These are phyloP conservation scores for Ptychochromis oligacanthus DNA, from an alignment of 2,113 vertebrate species.

Conservation along the genomic window DNA sequence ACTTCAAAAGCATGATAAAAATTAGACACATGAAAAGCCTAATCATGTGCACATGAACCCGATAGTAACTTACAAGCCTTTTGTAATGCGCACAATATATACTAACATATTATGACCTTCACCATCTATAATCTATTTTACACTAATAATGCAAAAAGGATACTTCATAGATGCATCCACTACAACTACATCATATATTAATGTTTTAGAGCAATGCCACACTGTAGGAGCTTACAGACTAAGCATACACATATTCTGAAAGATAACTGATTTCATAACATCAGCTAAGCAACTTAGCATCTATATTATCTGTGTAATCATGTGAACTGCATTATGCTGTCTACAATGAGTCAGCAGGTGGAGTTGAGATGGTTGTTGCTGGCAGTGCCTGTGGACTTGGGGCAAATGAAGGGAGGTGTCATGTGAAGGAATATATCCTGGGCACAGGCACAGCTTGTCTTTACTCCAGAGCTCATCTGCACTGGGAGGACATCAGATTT, in stretches of 20 bases:
- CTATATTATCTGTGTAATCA: constrained; percentile 43
- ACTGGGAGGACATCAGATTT: constrained; percentile 56
- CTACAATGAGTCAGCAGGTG: constrained; percentile 63
- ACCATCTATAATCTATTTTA: constrained; percentile 20
- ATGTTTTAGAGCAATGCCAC: neutral
- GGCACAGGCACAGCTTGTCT: constrained; percentile 50
- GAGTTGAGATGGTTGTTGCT: constrained; percentile 56
- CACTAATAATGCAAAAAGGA: neutral
- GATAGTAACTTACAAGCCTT: constrained; percentile 19
- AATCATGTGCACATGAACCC: constrained; percentile 43
- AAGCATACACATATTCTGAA: constrained; percentile 14
- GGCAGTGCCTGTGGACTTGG: constrained; percentile 40
- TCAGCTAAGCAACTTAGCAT: constrained; percentile 19
- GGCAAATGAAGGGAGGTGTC: constrained; percentile 26
- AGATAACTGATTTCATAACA: constrained; percentile 5
- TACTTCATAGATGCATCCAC: neutral
- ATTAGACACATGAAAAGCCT: constrained; percentile 33
- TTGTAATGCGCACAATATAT: neutral
- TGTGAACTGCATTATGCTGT: constrained; percentile 22
- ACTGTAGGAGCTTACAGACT: constrained; percentile 19
- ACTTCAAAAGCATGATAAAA: constrained; percentile 38
- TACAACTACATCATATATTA: constrained; percentile 1
- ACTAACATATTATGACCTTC: constrained; percentile 4
- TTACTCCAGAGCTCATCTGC: constrained; percentile 62
- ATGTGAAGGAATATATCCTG: constrained; percentile 45